Evolutionary conservation across 2,888 invertebrate genomes (phyloP).

Genomic region (Phyto melanocephala): DNA sequence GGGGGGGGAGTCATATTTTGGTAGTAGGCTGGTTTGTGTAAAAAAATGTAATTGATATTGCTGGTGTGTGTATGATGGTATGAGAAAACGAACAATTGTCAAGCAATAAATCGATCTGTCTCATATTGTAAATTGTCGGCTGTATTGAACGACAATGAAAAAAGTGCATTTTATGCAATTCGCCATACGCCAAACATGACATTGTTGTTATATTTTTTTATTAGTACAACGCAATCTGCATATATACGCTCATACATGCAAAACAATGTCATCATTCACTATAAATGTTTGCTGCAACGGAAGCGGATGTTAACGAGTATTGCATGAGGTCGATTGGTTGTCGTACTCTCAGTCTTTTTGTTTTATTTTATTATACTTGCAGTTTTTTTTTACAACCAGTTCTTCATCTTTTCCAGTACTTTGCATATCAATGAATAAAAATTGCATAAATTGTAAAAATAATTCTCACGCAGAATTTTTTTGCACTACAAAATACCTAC

Average conservation of each 20-base stretch:
- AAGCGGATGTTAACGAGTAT: conserved; percentile 67
- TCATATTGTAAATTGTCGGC: conserved; percentile 76
- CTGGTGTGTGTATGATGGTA: conserved; percentile 28
- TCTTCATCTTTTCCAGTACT: conserved; percentile 68
- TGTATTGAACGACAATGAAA: conserved; percentile 35
- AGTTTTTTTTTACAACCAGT: conserved; percentile 16
- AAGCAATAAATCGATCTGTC: conserved; percentile 78
- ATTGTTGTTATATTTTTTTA: conserved; percentile 36
- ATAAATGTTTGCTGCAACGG: conserved; percentile 55
- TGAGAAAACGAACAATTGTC: conserved; percentile 73
- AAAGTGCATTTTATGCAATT: conserved; percentile 77
- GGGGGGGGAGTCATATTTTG: neutral
- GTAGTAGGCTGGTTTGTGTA: conserved; percentile 30
- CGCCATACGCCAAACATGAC: conserved; percentile 71
- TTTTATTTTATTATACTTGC: neutral
- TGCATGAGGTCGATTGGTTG: conserved; percentile 64
- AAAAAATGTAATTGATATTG: conserved; percentile 67
- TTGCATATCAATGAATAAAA: conserved; percentile 76
- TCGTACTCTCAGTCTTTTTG: conserved; percentile 9
- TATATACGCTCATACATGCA: conserved; percentile 54
- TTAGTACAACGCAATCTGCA: conserved; percentile 50
- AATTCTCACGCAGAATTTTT: conserved; percentile 44
- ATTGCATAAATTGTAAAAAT: conserved; percentile 72
- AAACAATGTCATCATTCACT: conserved; percentile 33
- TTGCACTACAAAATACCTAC: neutral